These are phyloP conservation scores for Exocentrus adspersus DNA, from an alignment of 2,888 invertebrate species.

Conservation along the genomic window DNA sequence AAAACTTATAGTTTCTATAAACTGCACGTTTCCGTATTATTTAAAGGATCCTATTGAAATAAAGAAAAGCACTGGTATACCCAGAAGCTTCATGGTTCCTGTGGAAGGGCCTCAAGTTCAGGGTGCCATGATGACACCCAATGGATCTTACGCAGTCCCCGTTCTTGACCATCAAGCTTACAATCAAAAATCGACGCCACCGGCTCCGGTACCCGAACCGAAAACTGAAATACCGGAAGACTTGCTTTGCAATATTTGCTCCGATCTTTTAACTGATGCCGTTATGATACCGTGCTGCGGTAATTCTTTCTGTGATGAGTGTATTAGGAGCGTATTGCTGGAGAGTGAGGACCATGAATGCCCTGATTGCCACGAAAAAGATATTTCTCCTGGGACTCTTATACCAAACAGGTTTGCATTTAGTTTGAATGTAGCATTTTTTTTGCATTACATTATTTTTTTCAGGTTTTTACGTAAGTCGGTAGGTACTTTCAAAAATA, in stretches of 20 bases:
- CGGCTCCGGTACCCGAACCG: constrained; percentile 67
- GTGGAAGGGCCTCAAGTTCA: constrained; percentile 90
- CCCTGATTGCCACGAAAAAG: constrained; percentile 92
- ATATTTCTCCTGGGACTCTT: constrained; percentile 90
- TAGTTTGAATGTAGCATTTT: too few relatives aligned
- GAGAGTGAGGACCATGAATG: constrained; percentile 96
- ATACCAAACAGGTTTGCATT: constrained; percentile 88
- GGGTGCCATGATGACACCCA: constrained; percentile 91
- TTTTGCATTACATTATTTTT: too few relatives aligned
- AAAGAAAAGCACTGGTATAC: constrained; percentile 96
- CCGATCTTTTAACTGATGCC: constrained; percentile 92
- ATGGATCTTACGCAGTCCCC: constrained; percentile 88
- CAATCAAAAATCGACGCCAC: constrained; percentile 63
- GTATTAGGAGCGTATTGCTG: constrained; percentile 88
- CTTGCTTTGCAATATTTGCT: constrained; percentile 90
- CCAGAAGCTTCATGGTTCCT: constrained; percentile 93
- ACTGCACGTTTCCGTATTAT: constrained; percentile 49
- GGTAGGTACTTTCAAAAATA: constrained; percentile 89
- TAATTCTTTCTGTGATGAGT: constrained; percentile 98
- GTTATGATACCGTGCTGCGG: constrained; percentile 99
- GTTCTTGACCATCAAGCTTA: constrained; percentile 90
- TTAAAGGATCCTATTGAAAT: constrained; percentile 78
- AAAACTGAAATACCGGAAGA: constrained; percentile 89
- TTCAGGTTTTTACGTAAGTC: constrained; percentile 85
- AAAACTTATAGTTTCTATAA: too few relatives aligned